A percentile compares a stretch with the other conserved stretches of the same genome.
These are phyloP conservation scores for Epinotia demarniana DNA, from an alignment of 2,888 invertebrate genomes.

Conservation along the genomic window DNA sequence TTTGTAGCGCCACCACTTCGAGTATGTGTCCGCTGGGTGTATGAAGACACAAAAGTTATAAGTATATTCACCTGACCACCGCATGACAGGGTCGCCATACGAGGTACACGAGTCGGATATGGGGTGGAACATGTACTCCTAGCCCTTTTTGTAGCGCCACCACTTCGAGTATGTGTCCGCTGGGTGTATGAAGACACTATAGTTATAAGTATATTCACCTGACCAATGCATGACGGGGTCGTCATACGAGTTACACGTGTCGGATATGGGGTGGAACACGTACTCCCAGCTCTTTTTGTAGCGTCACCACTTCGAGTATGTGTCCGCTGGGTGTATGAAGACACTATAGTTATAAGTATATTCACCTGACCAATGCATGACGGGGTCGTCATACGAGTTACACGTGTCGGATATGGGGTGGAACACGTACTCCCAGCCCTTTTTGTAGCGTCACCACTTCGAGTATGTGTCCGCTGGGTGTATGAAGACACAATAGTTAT, in stretches of 20 bases:
- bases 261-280: conserved; percentile 95
- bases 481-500: no score
- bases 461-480: conserved; percentile 87
- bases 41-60: conserved; percentile 90
- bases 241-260: conserved; percentile 90
- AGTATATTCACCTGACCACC: conserved; percentile 89
- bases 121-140: conserved; percentile 95
- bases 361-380: conserved; percentile 92
- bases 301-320: conserved; percentile 90
- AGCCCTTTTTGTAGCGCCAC: conserved; percentile 89
- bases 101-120: conserved; percentile 87
- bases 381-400: conserved; percentile 87
- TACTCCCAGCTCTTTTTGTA: conserved; percentile 97
- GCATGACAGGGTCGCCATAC: conserved; percentile 87
- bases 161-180: conserved; percentile 94
- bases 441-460: conserved; percentile 96
- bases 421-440: conserved; percentile 98
- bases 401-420: conserved; percentile 95
- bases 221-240: conserved; percentile 92
- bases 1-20: conserved; percentile 93
- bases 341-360: conserved; percentile 85
- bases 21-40: conserved; percentile 95
- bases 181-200: conserved; percentile 97
- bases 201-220: conserved; percentile 69
- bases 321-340: conserved; percentile 96